These are phyloP conservation scores for Nannoperca obscura DNA, from an alignment of 2,797 vertebrate species.

Conservation along the genomic window DNA sequence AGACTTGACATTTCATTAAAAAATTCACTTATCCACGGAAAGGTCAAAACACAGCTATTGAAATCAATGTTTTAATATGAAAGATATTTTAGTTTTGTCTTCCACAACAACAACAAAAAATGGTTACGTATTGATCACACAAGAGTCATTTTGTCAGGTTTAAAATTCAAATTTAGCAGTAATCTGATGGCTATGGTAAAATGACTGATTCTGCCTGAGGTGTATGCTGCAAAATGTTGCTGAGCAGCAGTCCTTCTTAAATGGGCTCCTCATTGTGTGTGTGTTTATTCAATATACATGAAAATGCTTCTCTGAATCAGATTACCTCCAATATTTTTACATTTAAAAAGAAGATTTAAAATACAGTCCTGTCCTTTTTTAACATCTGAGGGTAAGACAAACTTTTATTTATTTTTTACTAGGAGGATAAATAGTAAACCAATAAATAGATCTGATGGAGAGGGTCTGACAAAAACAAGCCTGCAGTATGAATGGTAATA, in stretches of 20 bases:
- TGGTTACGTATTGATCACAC: background rate
- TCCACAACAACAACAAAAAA: too few species aligned
- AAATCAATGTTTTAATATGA: background rate
- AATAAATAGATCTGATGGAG: background rate
- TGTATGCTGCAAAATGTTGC: background rate
- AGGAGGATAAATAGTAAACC: background rate
- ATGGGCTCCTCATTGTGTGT: background rate
- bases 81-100: background rate
- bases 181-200: background rate
- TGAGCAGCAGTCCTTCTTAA: background rate
- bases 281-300: background rate
- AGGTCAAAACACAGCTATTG: background rate
- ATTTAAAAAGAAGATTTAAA: background rate
- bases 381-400: background rate
- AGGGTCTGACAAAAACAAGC: background rate
- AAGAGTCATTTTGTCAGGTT: background rate
- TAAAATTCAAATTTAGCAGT: too few species aligned
- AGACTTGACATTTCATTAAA: constrained; percentile 40
- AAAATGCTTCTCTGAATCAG: background rate
- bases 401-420: background rate
- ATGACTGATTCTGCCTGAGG: background rate
- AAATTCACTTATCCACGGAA: background rate
- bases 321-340: background rate
- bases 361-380: background rate
- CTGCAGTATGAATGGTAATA: background rate